Base-by-base conservation (phyloP, 2,797 vertebrate genomes). In the Spheniscus humboldti region DNA sequence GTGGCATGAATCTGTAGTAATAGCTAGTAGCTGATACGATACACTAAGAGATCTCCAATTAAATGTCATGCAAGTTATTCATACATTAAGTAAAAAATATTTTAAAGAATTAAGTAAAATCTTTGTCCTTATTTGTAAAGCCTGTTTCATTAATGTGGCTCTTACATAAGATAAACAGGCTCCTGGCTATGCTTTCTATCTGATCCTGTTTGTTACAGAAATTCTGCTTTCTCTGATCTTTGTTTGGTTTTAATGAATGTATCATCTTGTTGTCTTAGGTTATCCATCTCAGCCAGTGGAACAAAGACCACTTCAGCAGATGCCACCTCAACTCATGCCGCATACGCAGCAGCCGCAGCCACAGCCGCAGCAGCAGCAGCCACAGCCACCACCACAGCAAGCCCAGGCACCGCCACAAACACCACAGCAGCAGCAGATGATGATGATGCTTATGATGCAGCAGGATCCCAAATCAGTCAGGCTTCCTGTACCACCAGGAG, bases 361-460 rank as follows among this genome's bases (percentile, higher is more conserved):
- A 18, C 43, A 23, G 6, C 41, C 41, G 30, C 98, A 97, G 67
- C 98, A 96, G 39, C 97, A 97, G 55, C 97, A 91, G 72, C 97
- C 97, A 9, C 75, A 96, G 93, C 90, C 97, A 60, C 67, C 97
- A 19, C 86, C 97, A 0, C 98, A 97, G 23, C 98, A 97, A 83
- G 91, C 86, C 39, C 98, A 98, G 92, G 64, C 97, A 6, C 98
- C 98, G 28, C 98, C 98, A 67, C 98, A 98, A 15, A 99, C 98
- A 4, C 69, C 94, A 11, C 98, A 98, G 8, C 99, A 99, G 69
- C 97, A 99, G 5, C 98, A 99, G 88, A 99, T 99, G 98, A 99
- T 99, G 98, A 99, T 99, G 99, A 99, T 99, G 99, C 96, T 99
- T 57, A 99, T 99, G 98, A 99, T 99, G 98, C 99, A 99, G 86